These are phyloP conservation scores for Gymnocheta viridis DNA, from an alignment of 2,888 invertebrate species.

Conservation along the genomic window DNA sequence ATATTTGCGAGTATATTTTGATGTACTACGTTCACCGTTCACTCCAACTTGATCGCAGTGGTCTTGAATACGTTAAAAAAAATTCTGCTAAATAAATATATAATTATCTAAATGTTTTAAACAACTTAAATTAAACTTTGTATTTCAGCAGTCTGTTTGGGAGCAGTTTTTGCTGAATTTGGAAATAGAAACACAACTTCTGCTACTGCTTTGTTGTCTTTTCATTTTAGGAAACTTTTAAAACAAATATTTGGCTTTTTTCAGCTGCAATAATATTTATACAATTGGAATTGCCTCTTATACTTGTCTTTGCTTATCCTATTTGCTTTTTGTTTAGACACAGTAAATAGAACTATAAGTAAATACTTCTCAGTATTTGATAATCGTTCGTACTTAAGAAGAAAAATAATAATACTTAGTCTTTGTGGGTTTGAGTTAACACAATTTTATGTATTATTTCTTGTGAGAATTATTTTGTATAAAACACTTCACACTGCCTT, in stretches of 20 bases:
- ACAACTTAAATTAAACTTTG: too few species aligned
- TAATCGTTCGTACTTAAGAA: not conserved
- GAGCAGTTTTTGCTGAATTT: not conserved
- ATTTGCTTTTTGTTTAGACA: not conserved
- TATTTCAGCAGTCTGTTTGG: too few species aligned
- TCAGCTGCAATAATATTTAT: slow-evolving; percentile 36
- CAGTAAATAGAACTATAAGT: not conserved
- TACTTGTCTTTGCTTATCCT: not conserved
- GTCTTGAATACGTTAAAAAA: too few species aligned
- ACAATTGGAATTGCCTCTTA: not conserved
- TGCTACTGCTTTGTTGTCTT: not conserved
- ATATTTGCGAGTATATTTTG: too few species aligned
- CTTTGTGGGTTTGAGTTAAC: not conserved
- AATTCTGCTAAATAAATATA: too few species aligned
- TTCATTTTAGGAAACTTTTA: not conserved
- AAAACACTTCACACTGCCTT: too few species aligned
- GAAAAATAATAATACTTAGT: not conserved
- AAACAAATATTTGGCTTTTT: not conserved
- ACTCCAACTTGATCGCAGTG: too few species aligned
- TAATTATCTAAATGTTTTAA: too few species aligned
- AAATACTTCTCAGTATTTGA: not conserved
- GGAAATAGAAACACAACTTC: not conserved
- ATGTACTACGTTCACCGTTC: too few species aligned
- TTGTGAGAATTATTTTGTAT: too few species aligned
- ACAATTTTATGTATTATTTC: too few species aligned